phyloP scores from a whole-genome alignment of 2,888 invertebrate genomes.

The Ceraclea dissimilis region DNA sequence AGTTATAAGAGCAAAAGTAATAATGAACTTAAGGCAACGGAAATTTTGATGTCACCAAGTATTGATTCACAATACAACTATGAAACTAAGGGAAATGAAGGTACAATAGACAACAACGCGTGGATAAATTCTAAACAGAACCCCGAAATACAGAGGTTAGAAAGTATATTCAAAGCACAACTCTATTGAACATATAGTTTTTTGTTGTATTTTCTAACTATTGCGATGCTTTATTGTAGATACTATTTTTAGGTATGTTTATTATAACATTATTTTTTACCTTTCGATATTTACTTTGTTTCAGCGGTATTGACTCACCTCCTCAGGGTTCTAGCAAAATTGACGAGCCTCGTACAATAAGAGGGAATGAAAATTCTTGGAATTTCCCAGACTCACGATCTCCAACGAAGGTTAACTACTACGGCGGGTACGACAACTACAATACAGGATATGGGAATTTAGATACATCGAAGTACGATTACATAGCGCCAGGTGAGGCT shows the following conservation, averaged over 20 bases:
- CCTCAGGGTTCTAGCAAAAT: not conserved
- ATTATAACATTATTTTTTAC: no score
- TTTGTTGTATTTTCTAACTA: no score
- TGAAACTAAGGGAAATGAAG: not conserved
- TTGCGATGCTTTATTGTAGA: no score
- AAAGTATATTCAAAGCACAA: no score
- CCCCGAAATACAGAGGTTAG: not conserved
- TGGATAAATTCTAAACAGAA: constrained; percentile 7
- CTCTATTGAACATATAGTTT: no score
- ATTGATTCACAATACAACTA: not conserved
- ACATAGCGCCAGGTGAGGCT: constrained; percentile 42
- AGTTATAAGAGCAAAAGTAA: not conserved
- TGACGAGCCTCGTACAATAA: constrained; percentile 12
- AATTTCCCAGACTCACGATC: not conserved
- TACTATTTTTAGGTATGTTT: no score
- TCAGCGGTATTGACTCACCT: no score
- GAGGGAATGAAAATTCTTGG: constrained; percentile 3
- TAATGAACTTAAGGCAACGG: not conserved
- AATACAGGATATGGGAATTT: constrained; percentile 34
- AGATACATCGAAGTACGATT: constrained; percentile 37
- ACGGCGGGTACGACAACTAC: constrained; percentile 18
- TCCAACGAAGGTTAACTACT: constrained; percentile 10
- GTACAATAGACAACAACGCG: constrained; percentile 2
- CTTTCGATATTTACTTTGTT: no score
- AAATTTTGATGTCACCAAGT: not conserved